Base-by-base conservation (phyloP, 2,113 vertebrate species). In the Chelonoidis abingdonii region DNA sequence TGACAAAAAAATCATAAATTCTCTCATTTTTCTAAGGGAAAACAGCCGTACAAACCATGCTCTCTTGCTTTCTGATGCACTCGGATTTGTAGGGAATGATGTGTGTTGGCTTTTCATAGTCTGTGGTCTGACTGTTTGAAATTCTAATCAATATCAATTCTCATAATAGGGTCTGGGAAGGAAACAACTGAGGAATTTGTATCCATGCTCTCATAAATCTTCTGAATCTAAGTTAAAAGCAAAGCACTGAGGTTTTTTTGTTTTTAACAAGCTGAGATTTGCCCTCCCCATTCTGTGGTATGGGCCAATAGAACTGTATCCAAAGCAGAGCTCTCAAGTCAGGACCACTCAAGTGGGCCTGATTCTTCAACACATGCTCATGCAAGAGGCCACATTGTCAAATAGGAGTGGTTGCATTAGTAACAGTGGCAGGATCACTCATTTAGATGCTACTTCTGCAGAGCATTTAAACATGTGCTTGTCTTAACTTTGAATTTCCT, bases 1-100 rank as follows among this genome's bases (percentile, higher is more conserved):
- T 91, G 84, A 96, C 86, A 91, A 50, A 96, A 88, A 14, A 88
- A 91, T 89, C 57, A 29, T 57, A 89, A 83, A 38, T 86, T 84
- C 59, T 93, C 50, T 27, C 4, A 53, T 84, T 92, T 90, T 50
- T 91, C 47, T 10, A 59, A 80, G 76, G 31, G 78, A 82, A 52
- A 89, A 65, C 38, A 80, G 35, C 12, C 83, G 56, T 78, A 57
- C 82, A 85, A 90, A 78, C 19, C 16, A 44, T 8, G 12, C 41
- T 62, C 13, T 88, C 79, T 89, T 8, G 84, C 79, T 86, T 76
- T 83, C 10, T 96, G 52, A 54, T 62, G 14, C 6, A 7, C 81
- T 83, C 47, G 62, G 54, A 90, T 59, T 91, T 82, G 24, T 80
- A 88, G 80, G 72, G 50, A 88, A 56, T 93, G 50, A 4, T n/a